Percentiles rank a stretch among this genome's conserved stretches.
Conservation (phyloP, 53 echinoderm and acorn worm genomes). For the Paracentrotus lividus region DNA sequence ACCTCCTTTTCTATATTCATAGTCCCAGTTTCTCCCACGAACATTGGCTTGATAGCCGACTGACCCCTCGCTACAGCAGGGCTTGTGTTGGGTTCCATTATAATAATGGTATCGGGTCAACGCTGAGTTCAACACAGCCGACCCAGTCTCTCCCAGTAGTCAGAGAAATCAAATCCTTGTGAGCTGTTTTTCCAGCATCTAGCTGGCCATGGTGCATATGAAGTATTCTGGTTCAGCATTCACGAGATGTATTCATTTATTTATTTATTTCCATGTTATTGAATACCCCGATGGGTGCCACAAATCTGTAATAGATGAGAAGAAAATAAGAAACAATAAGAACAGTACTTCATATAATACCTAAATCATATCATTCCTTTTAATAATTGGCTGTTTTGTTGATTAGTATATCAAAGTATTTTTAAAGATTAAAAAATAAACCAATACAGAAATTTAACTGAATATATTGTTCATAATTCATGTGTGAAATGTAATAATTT, state of each 20-base stretch:
- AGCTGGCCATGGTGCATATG: constrained; percentile 32
- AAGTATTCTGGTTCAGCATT: not conserved
- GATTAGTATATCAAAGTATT: too few species aligned
- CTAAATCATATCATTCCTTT: too few species aligned
- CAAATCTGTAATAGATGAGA: not conserved
- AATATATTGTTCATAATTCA: too few species aligned
- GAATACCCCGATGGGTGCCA: not conserved
- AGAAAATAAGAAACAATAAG: not conserved
- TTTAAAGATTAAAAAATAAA: too few species aligned
- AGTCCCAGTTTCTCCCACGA: constrained; percentile 36
- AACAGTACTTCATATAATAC: too few species aligned
- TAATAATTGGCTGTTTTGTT: too few species aligned
- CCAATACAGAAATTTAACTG: too few species aligned
- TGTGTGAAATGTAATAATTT: too few species aligned
- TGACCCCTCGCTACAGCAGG: constrained; percentile 29
- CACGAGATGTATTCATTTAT: not conserved
- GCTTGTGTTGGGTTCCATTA: constrained; percentile 34
- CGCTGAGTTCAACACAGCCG: not conserved
- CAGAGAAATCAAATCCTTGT: constrained; percentile 34
- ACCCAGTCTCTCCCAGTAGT: constrained; percentile 19
- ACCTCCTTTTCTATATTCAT: constrained; percentile 46
- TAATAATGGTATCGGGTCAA: constrained; percentile 37
- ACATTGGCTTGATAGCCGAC: not conserved
- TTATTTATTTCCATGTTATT: too few species aligned
- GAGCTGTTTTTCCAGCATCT: constrained; percentile 24